These are phyloP conservation scores for Callinectes sapidus DNA, from an alignment of 2,888 invertebrate species.

Conservation along the genomic window DNA sequence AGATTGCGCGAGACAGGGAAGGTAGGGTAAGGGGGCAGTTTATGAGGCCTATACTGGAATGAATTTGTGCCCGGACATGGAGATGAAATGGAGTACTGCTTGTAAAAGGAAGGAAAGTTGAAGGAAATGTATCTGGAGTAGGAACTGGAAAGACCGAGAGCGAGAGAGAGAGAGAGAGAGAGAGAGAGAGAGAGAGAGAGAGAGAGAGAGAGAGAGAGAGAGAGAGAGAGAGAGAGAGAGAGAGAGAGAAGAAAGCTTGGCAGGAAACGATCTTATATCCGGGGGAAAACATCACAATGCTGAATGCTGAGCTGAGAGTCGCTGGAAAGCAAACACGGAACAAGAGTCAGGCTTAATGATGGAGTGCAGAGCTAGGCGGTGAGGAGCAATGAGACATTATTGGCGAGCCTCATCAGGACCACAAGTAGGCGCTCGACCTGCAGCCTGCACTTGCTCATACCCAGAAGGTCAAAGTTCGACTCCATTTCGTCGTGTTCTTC, in stretches of 20 bases:
- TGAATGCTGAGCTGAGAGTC: background rate
- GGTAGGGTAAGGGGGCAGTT: background rate
- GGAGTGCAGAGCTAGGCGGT: background rate
- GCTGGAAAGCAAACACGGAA: background rate
- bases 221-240: conserved; percentile 17
- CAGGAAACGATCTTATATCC: conserved; percentile 8
- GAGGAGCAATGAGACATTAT: background rate
- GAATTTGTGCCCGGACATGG: background rate
- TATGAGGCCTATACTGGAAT: background rate
- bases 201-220: background rate
- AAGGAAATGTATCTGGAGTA: background rate
- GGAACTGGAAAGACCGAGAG: background rate
- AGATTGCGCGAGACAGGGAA: background rate
- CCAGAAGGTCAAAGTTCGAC: background rate
- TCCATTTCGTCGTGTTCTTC: background rate
- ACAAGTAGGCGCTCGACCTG: background rate
- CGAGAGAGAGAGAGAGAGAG: background rate
- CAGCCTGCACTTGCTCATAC: background rate
- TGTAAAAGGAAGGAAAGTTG: background rate
- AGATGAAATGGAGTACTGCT: background rate
- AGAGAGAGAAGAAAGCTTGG: background rate
- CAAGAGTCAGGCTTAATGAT: background rate
- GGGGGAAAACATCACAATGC: background rate
- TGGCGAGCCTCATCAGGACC: background rate
- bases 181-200: conserved; percentile 11